Conservation (phyloP, 2,797 vertebrate genomes). For the Pseudochirops cupreus region DNA sequence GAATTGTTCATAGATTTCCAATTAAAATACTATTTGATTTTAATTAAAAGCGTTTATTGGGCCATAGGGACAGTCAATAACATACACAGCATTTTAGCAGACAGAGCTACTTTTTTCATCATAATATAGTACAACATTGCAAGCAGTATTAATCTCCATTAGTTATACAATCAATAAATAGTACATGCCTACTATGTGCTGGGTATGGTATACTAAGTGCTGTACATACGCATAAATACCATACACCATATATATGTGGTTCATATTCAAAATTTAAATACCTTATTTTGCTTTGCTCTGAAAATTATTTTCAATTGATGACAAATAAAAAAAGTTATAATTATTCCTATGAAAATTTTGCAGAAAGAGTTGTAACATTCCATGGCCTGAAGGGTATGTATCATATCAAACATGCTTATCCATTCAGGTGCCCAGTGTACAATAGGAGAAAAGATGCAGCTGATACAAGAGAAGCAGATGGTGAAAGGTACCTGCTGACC, state of each 20-base stretch:
- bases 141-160: neutral
- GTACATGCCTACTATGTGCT: neutral
- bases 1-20: neutral
- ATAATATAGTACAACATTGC: neutral
- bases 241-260: neutral
- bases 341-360: slow-evolving; percentile 50
- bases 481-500: slow-evolving; percentile 79
- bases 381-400: slow-evolving; percentile 56
- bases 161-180: neutral
- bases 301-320: slow-evolving; percentile 19
- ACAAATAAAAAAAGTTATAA: slow-evolving; percentile 58
- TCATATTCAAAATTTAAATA: slow-evolving; percentile 65
- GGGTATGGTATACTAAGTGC: neutral
- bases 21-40: neutral
- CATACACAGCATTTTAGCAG: neutral
- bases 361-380: slow-evolving; percentile 51
- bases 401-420: slow-evolving; percentile 65
- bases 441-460: slow-evolving; percentile 69
- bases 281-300: slow-evolving; percentile 50
- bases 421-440: slow-evolving; percentile 47
- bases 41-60: neutral
- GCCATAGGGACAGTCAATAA: neutral
- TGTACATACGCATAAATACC: neutral
- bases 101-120: neutral
- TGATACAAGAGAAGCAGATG: slow-evolving; percentile 75